These are phyloP conservation scores for Ia io DNA, from an alignment of 2,113 vertebrate species.

Conservation along the genomic window DNA sequence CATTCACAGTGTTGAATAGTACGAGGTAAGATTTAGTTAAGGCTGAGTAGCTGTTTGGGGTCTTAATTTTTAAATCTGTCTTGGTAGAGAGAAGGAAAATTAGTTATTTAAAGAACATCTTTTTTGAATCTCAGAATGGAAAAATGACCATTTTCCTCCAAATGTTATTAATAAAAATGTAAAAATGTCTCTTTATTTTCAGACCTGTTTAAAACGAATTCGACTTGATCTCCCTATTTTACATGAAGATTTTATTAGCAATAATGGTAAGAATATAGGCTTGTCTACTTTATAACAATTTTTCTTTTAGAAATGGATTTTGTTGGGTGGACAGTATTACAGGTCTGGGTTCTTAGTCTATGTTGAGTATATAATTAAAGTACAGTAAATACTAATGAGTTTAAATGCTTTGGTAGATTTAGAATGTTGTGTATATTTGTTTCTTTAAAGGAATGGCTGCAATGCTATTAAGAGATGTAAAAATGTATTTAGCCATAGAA, in stretches of 20 bases:
- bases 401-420: conserved; percentile 3
- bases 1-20: conserved; percentile 16
- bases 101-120: conserved; percentile 3
- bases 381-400: not conserved
- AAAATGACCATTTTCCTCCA: not conserved
- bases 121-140: conserved; percentile 35
- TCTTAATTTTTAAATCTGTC: conserved; percentile 44
- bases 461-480: not conserved
- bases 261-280: conserved; percentile 79
- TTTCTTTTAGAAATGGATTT: conserved; percentile 46
- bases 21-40: not conserved
- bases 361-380: not conserved
- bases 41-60: not conserved
- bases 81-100: not conserved
- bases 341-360: not conserved
- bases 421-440: not conserved
- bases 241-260: conserved; percentile 88
- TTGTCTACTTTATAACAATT: not conserved
- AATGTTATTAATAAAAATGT: conserved; percentile 41
- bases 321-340: not conserved
- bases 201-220: conserved; percentile 97
- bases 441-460: not conserved
- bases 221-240: conserved; percentile 94
- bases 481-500: not conserved
- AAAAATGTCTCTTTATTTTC: conserved; percentile 55